Evolutionary conservation across 1,140 invertebrate species (phyloP).

Genomic region (Vanessa tameamea): DNA sequence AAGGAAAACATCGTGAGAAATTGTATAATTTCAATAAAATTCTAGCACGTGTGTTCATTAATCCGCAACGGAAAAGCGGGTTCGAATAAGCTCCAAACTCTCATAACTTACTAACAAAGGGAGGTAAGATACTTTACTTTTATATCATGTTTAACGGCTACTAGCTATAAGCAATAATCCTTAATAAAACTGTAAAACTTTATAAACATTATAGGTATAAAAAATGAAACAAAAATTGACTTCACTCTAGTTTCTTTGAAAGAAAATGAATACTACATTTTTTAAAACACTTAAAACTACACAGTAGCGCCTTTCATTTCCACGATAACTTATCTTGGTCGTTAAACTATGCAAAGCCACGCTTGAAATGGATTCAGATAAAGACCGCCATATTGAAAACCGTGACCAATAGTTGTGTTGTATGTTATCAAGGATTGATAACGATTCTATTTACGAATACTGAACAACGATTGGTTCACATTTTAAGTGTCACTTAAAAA

Average conservation of each 20-base stretch:
- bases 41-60: no score
- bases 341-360: not conserved
- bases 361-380: slow-evolving; percentile 13
- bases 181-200: no score
- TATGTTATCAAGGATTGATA: slow-evolving; percentile 67
- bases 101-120: no score
- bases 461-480: slow-evolving; percentile 57
- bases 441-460: slow-evolving; percentile 67
- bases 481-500: slow-evolving; percentile 14
- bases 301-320: not conserved
- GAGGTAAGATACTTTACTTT: no score
- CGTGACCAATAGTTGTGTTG: slow-evolving; percentile 64
- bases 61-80: no score
- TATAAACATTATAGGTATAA: not conserved
- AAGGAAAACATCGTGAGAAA: no score
- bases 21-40: no score
- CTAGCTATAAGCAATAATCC: no score
- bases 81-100: no score
- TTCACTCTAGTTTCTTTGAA: not conserved
- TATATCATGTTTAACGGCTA: no score
- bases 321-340: slow-evolving; percentile 10
- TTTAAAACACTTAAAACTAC: not conserved
- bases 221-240: not conserved
- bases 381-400: slow-evolving; percentile 66
- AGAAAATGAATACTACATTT: not conserved